Evolutionary conservation across 2,888 invertebrate genomes (phyloP).

Genomic region (Cryptocephalus moraei): DNA sequence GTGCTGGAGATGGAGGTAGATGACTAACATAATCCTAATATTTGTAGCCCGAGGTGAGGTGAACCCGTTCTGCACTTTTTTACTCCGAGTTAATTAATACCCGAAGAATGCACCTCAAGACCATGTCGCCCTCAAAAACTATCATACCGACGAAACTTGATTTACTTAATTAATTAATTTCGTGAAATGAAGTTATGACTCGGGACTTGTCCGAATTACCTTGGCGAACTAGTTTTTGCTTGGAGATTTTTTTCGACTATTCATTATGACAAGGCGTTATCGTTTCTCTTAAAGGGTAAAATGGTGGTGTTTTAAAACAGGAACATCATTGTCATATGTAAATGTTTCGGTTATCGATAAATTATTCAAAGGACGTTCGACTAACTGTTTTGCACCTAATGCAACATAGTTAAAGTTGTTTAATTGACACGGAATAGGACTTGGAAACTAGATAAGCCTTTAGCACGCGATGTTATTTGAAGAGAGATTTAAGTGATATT

Average conservation of each 20-base stretch:
- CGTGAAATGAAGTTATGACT: constrained; percentile 14
- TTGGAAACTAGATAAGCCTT: not conserved
- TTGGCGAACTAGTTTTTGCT: constrained; percentile 4
- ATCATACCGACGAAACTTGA: constrained; percentile 8
- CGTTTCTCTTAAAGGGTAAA: too few relatives aligned
- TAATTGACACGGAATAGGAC: not conserved
- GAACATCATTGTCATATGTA: too few relatives aligned
- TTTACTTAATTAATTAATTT: constrained; percentile 17
- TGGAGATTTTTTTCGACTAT: too few relatives aligned
- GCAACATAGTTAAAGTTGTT: not conserved
- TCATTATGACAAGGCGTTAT: too few relatives aligned
- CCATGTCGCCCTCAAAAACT: constrained; percentile 5
- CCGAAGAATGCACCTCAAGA: constrained; percentile 12
- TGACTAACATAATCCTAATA: constrained; percentile 15
- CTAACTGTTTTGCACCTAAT: not conserved
- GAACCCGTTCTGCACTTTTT: constrained; percentile 12
- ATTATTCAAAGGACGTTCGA: not conserved
- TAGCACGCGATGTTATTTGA: not conserved
- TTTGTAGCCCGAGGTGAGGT: constrained; percentile 11
- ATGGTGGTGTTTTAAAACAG: too few relatives aligned
- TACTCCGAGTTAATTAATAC: constrained; percentile 16
- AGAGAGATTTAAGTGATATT: not conserved
- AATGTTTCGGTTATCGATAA: not conserved
- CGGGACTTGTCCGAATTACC: constrained; percentile 7
- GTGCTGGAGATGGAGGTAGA: constrained; percentile 4